These are phyloP conservation scores for Digitonthophagus gazella DNA, from an alignment of 2,888 invertebrate genomes.

Conservation along the genomic window DNA sequence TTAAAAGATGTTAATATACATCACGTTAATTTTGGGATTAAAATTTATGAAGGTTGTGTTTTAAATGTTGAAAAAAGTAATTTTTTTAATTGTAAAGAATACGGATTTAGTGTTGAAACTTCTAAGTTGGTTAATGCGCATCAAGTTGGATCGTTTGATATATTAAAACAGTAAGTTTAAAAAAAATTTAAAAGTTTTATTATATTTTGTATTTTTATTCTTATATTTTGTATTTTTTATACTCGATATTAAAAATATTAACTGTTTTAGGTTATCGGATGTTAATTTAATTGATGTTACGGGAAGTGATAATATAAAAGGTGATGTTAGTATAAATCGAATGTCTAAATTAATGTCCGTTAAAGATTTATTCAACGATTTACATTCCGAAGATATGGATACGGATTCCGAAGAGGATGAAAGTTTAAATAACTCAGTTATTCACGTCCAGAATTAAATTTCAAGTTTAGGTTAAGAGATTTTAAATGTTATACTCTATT, in stretches of 20 bases:
- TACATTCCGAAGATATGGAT: constrained; percentile 38
- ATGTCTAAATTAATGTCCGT: constrained; percentile 41
- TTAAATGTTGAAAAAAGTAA: constrained; percentile 45
- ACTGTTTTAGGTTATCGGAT: constrained; percentile 42
- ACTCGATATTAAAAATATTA: no score
- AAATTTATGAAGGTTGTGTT: constrained; percentile 51
- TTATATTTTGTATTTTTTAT: not conserved
- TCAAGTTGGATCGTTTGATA: constrained; percentile 41
- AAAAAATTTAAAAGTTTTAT: not conserved
- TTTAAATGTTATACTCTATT: no score
- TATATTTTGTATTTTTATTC: not conserved
- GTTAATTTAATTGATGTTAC: constrained; percentile 37
- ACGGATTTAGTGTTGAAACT: constrained; percentile 55
- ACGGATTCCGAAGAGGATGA: constrained; percentile 24
- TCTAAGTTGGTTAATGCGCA: constrained; percentile 39
- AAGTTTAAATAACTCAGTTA: constrained; percentile 31
- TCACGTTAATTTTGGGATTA: constrained; percentile 45
- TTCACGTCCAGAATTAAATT: constrained; percentile 28
- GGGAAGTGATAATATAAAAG: constrained; percentile 42
- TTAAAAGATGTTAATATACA: constrained; percentile 44
- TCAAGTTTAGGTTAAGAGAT: not conserved
- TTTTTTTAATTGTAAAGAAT: constrained; percentile 52
- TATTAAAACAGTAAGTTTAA: constrained; percentile 43
- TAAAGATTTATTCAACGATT: constrained; percentile 41
- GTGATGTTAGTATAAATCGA: constrained; percentile 43